Percentiles rank a stretch among this genome's conserved stretches.
Conservation (phyloP, 2,888 invertebrate species). For the Lasioglossum figueresi region DNA sequence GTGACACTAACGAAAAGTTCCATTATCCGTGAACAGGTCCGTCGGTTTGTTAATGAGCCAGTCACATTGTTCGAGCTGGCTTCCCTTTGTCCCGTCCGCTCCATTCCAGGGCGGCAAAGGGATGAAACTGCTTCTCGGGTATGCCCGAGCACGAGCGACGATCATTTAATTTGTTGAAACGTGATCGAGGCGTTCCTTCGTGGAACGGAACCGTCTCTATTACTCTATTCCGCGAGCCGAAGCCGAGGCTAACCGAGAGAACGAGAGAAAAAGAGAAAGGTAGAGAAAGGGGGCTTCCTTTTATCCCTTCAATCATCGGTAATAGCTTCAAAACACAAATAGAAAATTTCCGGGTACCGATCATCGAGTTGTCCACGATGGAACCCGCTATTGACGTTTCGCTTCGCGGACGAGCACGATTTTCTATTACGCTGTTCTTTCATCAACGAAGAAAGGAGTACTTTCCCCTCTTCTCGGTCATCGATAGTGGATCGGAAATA, state of each 20-base stretch:
- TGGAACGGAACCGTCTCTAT: slow-evolving; percentile 30
- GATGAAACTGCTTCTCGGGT: slow-evolving; percentile 19
- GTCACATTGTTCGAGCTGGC: slow-evolving; percentile 9
- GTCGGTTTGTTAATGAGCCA: slow-evolving; percentile 13
- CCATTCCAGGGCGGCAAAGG: not conserved
- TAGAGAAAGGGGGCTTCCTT: not conserved
- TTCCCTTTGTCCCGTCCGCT: slow-evolving; percentile 14
- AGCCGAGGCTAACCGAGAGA: not conserved
- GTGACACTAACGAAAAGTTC: slow-evolving; percentile 14
- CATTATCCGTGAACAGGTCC: slow-evolving; percentile 21
- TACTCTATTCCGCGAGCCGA: not conserved
- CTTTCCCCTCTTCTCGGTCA: not conserved
- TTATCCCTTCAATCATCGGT: slow-evolving; percentile 25
- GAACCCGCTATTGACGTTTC: slow-evolving; percentile 6
- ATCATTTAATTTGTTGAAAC: slow-evolving; percentile 33
- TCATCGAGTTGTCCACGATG: slow-evolving; percentile 6
- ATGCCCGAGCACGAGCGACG: slow-evolving; percentile 3
- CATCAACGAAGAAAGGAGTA: not conserved
- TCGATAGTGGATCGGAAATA: not conserved
- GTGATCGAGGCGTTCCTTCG: slow-evolving; percentile 25
- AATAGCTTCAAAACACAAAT: slow-evolving; percentile 20
- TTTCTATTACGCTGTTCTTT: slow-evolving; percentile 8
- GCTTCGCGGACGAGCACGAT: slow-evolving; percentile 16
- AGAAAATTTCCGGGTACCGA: slow-evolving; percentile 17
- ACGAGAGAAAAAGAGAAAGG: not conserved